Conservation (phyloP, 2,888 invertebrate genomes). For the Drosophila kanekoi region DNA sequence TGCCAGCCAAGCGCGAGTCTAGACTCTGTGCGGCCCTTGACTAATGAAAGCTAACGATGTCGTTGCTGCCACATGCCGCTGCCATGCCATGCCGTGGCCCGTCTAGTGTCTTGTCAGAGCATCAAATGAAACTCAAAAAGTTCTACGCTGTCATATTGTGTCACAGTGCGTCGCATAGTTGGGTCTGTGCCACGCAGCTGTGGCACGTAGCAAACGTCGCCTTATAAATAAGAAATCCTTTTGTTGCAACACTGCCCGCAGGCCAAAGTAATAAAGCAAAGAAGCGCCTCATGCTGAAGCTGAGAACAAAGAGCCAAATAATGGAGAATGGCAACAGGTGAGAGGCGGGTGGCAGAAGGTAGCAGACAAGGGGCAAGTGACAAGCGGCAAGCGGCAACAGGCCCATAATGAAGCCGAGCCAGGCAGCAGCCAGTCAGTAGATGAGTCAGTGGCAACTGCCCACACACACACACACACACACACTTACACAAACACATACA, state of each 20-base stretch:
- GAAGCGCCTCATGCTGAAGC: conserved; percentile 11
- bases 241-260: conserved; percentile 49
- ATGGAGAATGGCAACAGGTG: conserved; percentile 28
- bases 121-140: conserved; percentile 45
- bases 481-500: background rate
- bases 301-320: conserved; percentile 30
- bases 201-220: conserved; percentile 41
- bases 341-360: conserved; percentile 2
- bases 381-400: conserved; percentile 32
- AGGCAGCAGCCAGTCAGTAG: conserved; percentile 15
- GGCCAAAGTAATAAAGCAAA: conserved; percentile 59
- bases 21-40: conserved; percentile 42
- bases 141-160: conserved; percentile 65
- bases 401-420: conserved; percentile 45
- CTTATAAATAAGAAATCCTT: conserved; percentile 41
- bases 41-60: conserved; percentile 52
- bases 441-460: conserved; percentile 51
- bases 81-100: background rate
- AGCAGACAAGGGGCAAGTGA: background rate
- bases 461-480: conserved; percentile 27
- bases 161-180: conserved; percentile 26
- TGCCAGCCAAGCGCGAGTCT: conserved; percentile 51
- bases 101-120: conserved; percentile 12
- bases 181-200: conserved; percentile 17
- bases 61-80: conserved; percentile 10